phyloP scores from a whole-genome alignment of 2,888 invertebrate species.

The Lobophora halterata region DNA sequence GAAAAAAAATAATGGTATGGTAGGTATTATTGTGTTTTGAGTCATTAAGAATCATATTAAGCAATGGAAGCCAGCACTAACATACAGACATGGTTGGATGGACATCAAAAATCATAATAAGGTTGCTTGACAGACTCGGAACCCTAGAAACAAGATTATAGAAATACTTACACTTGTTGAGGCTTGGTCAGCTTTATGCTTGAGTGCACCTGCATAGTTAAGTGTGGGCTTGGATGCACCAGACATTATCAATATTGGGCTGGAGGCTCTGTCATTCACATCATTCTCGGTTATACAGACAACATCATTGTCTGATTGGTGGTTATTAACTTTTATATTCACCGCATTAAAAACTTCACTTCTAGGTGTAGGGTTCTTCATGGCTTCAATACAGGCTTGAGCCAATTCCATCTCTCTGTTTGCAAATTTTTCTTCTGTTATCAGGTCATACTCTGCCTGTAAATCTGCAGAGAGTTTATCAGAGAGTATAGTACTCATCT shows the following conservation, averaged over 20 bases:
- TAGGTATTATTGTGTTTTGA: background rate
- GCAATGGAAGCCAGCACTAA: too few relatives aligned
- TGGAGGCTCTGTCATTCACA: slow-evolving; percentile 44
- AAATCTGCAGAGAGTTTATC: slow-evolving; percentile 63
- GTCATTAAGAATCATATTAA: too few relatives aligned
- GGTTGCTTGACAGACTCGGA: too few relatives aligned
- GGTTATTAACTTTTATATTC: slow-evolving; percentile 49
- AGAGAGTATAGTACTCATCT: slow-evolving; percentile 66
- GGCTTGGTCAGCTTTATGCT: slow-evolving; percentile 48
- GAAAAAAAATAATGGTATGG: slow-evolving; percentile 36
- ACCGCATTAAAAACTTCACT: slow-evolving; percentile 57
- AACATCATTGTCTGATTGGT: slow-evolving; percentile 44
- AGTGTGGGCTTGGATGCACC: slow-evolving; percentile 46
- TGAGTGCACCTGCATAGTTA: slow-evolving; percentile 66
- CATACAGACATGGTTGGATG: too few relatives aligned
- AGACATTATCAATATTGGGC: slow-evolving; percentile 46
- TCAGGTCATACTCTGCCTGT: slow-evolving; percentile 50
- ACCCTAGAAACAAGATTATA: background rate
- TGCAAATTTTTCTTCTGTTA: slow-evolving; percentile 51
- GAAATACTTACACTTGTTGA: slow-evolving; percentile 63
- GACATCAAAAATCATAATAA: too few relatives aligned
- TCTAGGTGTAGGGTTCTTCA: slow-evolving; percentile 47
- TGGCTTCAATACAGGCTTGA: slow-evolving; percentile 62
- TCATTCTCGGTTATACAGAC: slow-evolving; percentile 45
- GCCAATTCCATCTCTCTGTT: slow-evolving; percentile 66